Base-by-base conservation (phyloP, 2,888 invertebrate species). In the Nycteola revayana region DNA sequence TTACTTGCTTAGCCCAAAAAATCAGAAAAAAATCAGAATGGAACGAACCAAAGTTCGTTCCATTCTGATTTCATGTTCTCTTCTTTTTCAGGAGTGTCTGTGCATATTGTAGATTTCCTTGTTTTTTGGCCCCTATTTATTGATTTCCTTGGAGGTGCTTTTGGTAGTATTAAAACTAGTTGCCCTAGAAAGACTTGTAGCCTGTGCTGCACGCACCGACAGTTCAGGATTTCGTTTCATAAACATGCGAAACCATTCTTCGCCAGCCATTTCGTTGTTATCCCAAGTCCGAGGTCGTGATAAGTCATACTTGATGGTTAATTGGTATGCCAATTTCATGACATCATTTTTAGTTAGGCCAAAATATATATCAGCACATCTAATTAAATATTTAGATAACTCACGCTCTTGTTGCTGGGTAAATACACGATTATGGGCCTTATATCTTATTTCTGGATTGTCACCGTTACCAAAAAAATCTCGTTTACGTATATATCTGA, bases 141-240 rank as follows among this genome's bases (percentile, higher is more conserved):
- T 11, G 26, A 31, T 45, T 49, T 59, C 34, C 40, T 32, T 24
- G 34, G 38, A 3, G 43, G 18, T 28, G 46, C 53, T 39, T 57
- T 53, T 22, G 52, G 48, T 7, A 25, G 36, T 32, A 36, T 36
- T 43, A 20, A 47, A 47, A 22, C 47, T 42, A 10, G 45, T 48
- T 14, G 14, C 14, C 5, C 14, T 14, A 3, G 14, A 14, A 3
- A 50, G 27, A 7, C 33, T 30, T 9, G 46, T 50, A 30, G 50
- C 56, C 38, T 52, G 46, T 25, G 51, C 44, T 41, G 47, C 49
- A 36, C 52, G 29, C 42, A 49, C 47, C 14, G 49, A 52, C 20
- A 49, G 25, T 10, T 40, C 36, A 36, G 50, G 30, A 20, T 54
- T 44, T 33, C 52, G 35, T 5, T 1, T 29, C 29, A 29, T 26